Base-by-base conservation (phyloP, 2,113 vertebrate genomes). In the Struthio camelus region DNA sequence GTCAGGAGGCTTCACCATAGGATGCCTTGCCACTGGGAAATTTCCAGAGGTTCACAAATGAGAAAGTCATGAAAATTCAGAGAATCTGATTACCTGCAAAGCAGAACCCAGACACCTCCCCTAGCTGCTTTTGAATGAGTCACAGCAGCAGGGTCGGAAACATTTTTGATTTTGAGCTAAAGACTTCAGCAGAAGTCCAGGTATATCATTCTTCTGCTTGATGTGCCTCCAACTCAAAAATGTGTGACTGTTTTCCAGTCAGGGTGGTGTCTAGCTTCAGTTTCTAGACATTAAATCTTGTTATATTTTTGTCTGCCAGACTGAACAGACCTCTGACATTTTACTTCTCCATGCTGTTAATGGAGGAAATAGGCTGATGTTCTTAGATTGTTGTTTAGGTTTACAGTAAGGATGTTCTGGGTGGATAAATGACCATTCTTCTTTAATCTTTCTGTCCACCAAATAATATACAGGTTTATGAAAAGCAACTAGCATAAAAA, bases 1-100 rank as follows among this genome's bases (percentile, higher is more conserved):
- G 38, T 53, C 51, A 76, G n/a, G 7, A 65, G 0, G 4, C 14
- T 9, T 85, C 10, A 23, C 11, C 1, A 0, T 14, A 82, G 28
- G 8, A 65, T 5, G 2, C 2, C 1, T 78, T 14, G 28, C 11
- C 32, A 51, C 14, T 23, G 38, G 14, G 48, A 86, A 84, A 69
- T 81, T 73, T 92, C 22, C 65, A 69, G 46, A 84, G 59, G 9
- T 71, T 32, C 46, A 28, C 23, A 91, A 72, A 78, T 71, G 12
- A 67, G 48, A 65, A 23, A 18, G 48, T 3, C 17, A 7, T 36
- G 8, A 84, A 94, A 90, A 75, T 5, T 27, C 17, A 42, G 6
- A 15, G 32, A 48, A n/a, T 51, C 14, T 61, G 28, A 42, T 32
- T n/a, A 78, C 24, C 22, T 36, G 14, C 4, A 81, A 61, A 89